Base-by-base conservation (phyloP, 2,797 vertebrate species). In the Hemibagrus guttatus region DNA sequence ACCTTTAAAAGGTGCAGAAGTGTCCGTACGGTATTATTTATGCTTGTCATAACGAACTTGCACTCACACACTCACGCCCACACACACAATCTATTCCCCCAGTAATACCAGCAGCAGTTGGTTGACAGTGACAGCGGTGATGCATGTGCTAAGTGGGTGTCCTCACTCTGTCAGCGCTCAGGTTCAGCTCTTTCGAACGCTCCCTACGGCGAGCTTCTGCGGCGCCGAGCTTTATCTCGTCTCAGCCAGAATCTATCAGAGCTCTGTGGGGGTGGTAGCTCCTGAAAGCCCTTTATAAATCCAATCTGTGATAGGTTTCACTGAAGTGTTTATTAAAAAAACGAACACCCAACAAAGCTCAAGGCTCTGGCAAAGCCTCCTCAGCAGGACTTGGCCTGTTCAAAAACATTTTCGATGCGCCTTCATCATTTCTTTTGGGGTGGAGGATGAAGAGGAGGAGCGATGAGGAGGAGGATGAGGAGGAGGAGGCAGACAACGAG, bases 231-330 rank as follows among this genome's bases (percentile, higher is more conserved):
- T 89, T 85, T 69, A 85, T 87, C 85, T 89, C 83, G 35, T 68
- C 69, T 89, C 83, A 84, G 76, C 85, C 56, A 46, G 84, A 89
- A 89, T 87, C 81, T 85, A 74, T 87, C 85, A 82, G 83, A 81
- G 68, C 85, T 89, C 82, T 81, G 85, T 74, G 78, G 87, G 87
- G 79, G 79, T 39, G 71, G 54, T 17, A 69, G 58, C 61, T 85
- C 83, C 83, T 69, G 42, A 89, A 89, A 87, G 85, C 78, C 72
- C 68, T 84, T 74, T 54, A 86, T 79, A 89, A 89, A 89, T 87
- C 85, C 78, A 85, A 66, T 85, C 71, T 89, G 74, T 87, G 85
- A 87, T 84, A 84, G 85, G 64, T 85, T 84, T 86, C 84, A 82
- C 66, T 84, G 85, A 82, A 80, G 81, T 82, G 82, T 89, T 81